These are phyloP conservation scores for Todiramphus saurophagus DNA, from an alignment of 2,113 vertebrate genomes.

Conservation along the genomic window DNA sequence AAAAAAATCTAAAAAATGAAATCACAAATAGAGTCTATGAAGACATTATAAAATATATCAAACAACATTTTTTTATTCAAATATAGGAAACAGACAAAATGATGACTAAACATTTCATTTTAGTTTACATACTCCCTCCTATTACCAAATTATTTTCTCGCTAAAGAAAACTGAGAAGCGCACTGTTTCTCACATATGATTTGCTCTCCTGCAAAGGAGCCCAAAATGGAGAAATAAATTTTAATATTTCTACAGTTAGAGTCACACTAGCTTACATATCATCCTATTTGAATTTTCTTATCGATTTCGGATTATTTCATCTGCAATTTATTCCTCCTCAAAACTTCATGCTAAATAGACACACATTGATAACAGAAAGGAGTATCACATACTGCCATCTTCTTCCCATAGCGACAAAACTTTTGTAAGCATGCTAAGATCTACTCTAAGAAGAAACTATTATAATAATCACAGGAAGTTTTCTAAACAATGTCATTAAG, in stretches of 20 bases:
- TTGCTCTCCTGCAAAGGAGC: background rate
- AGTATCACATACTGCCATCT: accelerated
- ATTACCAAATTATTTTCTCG: background rate
- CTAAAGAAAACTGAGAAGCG: background rate
- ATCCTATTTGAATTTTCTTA: background rate
- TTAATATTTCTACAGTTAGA: background rate
- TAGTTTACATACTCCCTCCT: background rate
- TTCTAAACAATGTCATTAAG: background rate
- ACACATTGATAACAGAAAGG: background rate
- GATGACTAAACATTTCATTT: background rate
- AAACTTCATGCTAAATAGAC: background rate
- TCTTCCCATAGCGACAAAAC: background rate
- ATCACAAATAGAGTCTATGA: background rate
- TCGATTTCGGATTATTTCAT: background rate
- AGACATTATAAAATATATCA: background rate
- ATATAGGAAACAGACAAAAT: background rate
- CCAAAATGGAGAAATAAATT: background rate
- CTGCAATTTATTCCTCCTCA: background rate
- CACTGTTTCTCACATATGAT: background rate
- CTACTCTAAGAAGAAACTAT: background rate
- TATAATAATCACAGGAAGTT: background rate
- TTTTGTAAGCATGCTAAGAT: background rate
- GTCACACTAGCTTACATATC: background rate
- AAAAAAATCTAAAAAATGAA: background rate
- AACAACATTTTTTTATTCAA: background rate